Conservation (phyloP, 2,113 vertebrate genomes). For the Callopanchax toddi region DNA sequence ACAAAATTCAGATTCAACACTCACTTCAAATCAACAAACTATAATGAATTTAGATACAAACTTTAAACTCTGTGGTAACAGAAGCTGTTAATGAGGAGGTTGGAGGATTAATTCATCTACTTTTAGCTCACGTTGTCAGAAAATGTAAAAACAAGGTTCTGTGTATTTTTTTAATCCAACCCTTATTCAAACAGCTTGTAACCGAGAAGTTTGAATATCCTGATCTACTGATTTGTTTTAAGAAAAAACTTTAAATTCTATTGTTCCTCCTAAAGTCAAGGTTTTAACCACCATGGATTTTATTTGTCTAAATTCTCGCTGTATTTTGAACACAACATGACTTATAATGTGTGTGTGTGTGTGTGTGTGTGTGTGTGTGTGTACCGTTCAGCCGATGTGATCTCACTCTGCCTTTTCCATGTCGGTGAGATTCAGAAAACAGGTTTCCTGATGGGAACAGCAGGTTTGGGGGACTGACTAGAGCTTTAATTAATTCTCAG, state of each 20-base stretch:
- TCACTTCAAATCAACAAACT: neutral
- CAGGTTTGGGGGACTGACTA: conserved; percentile 57
- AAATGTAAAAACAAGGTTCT: too few species aligned
- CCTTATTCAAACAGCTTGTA: too few species aligned
- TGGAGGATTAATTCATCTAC: too few species aligned
- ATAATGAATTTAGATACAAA: neutral
- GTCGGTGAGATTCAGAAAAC: conserved; percentile 23
- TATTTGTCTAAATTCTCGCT: conserved; percentile 4
- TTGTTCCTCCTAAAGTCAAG: neutral
- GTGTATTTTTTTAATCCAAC: too few species aligned
- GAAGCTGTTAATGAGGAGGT: too few species aligned
- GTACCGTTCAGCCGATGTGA: neutral
- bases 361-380: neutral
- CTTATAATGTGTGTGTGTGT: too few species aligned
- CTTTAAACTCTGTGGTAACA: too few species aligned
- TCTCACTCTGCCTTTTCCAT: conserved; percentile 31
- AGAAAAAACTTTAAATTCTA: too few species aligned
- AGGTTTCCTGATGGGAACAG: conserved; percentile 50
- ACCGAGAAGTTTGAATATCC: neutral
- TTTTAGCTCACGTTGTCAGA: too few species aligned
- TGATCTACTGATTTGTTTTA: too few species aligned
- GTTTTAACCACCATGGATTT: neutral
- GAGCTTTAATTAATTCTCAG: conserved; percentile 67
- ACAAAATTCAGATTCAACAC: neutral
- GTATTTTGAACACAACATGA: neutral